These are phyloP conservation scores for Pristionchus maxplancki DNA, from an alignment of 2,888 invertebrate species.

Conservation along the genomic window DNA sequence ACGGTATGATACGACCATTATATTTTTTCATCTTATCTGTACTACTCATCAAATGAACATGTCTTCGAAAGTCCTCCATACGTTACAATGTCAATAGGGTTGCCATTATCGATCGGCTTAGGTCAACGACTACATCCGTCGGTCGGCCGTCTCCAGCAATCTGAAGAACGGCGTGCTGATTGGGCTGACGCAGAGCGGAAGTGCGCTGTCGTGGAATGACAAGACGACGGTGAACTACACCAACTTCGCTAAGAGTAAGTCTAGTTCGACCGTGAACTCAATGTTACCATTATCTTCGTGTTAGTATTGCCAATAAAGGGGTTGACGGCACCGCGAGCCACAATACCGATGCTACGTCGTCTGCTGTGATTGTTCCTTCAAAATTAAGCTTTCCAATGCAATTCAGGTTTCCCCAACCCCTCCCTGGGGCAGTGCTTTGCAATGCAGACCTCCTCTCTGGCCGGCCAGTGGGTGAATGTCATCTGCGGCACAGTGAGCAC, in stretches of 20 bases:
- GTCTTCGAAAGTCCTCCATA: too few relatives aligned
- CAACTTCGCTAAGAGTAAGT: background rate
- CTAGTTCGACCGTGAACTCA: background rate
- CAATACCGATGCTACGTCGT: too few relatives aligned
- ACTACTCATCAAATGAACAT: too few relatives aligned
- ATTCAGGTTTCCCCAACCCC: slow-evolving; percentile 6
- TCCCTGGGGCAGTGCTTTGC: slow-evolving; percentile 17
- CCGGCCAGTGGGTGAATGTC: slow-evolving; percentile 26
- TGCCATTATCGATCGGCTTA: background rate
- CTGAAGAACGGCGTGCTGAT: slow-evolving; percentile 7
- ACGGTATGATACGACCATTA: background rate
- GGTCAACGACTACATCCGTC: slow-evolving; percentile 47
- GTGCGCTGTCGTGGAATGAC: background rate
- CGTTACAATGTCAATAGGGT: too few relatives aligned
- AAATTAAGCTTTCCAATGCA: too few relatives aligned
- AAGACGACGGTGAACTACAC: slow-evolving; percentile 12
- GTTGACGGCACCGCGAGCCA: background rate
- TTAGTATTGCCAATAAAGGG: background rate
- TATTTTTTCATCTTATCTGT: too few relatives aligned
- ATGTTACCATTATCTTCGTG: background rate
- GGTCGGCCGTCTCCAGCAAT: background rate
- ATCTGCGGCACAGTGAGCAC: background rate
- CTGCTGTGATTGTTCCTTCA: too few relatives aligned
- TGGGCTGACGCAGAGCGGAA: slow-evolving; percentile 10
- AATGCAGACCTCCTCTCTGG: slow-evolving; percentile 18